A percentile compares a stretch with the other conserved stretches of the same genome.
phyloP scores from a whole-genome alignment of 2,888 invertebrate genomes.

The Globia sparganii region DNA sequence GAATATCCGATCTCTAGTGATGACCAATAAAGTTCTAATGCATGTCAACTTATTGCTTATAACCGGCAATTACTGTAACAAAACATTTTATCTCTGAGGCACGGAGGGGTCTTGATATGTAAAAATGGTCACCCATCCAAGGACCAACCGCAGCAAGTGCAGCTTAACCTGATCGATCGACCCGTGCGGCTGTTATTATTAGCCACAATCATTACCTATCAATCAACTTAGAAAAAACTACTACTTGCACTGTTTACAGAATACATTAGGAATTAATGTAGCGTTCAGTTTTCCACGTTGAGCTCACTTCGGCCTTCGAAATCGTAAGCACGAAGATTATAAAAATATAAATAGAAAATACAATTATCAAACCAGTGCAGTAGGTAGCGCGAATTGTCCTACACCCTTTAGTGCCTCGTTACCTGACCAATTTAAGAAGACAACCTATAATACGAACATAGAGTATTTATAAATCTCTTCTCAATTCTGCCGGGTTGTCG shows the following conservation, averaged over 20 bases:
- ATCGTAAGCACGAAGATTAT: conserved; percentile 15
- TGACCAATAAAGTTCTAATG: no score
- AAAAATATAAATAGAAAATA: conserved; percentile 59
- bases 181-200: not conserved
- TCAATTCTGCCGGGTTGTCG: conserved; percentile 75
- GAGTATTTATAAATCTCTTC: conserved; percentile 71
- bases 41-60: no score
- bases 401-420: conserved; percentile 79
- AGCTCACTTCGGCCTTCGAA: conserved; percentile 23
- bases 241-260: conserved; percentile 13
- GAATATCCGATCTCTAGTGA: no score
- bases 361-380: conserved; percentile 53
- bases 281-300: conserved; percentile 1
- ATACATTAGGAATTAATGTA: conserved; percentile 21
- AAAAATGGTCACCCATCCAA: not conserved
- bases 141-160: not conserved
- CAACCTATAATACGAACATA: conserved; percentile 36
- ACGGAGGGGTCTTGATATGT: not conserved
- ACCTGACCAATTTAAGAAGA: conserved; percentile 67
- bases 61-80: no score
- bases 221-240: conserved; percentile 24
- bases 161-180: not conserved
- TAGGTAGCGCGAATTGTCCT: conserved; percentile 70
- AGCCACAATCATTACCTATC: conserved; percentile 11
- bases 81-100: no score